phyloP scores from a whole-genome alignment of 2,888 invertebrate genomes.

The Ligdia adustata region DNA sequence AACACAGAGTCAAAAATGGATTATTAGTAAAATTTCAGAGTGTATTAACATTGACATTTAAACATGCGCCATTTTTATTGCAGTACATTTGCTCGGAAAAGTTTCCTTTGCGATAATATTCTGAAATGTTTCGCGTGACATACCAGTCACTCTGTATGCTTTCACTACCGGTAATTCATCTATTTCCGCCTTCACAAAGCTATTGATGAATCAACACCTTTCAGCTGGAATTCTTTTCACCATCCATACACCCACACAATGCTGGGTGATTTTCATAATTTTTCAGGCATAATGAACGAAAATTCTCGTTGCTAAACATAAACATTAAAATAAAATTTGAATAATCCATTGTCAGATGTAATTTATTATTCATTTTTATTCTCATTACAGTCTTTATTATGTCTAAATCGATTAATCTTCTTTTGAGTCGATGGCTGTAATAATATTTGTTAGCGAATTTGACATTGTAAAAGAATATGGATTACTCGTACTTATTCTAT shows the following conservation, averaged over 20 bases:
- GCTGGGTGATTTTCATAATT: slow-evolving; percentile 21
- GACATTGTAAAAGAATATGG: neutral
- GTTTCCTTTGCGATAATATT: no score
- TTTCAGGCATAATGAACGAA: slow-evolving; percentile 14
- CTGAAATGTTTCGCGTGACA: no score
- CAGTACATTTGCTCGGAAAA: no score
- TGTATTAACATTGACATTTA: no score
- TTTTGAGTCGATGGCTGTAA: slow-evolving; percentile 8
- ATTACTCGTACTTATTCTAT: neutral
- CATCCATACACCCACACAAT: slow-evolving; percentile 9
- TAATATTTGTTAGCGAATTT: slow-evolving; percentile 2
- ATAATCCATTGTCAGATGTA: slow-evolving; percentile 18
- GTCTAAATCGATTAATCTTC: slow-evolving; percentile 21
- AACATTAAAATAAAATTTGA: slow-evolving; percentile 14
- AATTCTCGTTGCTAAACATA: slow-evolving; percentile 13
- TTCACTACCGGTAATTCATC: no score
- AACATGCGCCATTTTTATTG: no score
- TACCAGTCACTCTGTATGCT: no score
- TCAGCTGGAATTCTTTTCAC: neutral
- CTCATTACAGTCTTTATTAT: slow-evolving; percentile 8
- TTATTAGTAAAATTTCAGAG: no score
- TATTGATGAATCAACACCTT: no score
- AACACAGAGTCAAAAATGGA: no score
- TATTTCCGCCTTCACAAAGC: no score
- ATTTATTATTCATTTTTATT: slow-evolving; percentile 25